phyloP scores from a whole-genome alignment of 2,797 vertebrate genomes.

The Syngnathus rostellatus region DNA sequence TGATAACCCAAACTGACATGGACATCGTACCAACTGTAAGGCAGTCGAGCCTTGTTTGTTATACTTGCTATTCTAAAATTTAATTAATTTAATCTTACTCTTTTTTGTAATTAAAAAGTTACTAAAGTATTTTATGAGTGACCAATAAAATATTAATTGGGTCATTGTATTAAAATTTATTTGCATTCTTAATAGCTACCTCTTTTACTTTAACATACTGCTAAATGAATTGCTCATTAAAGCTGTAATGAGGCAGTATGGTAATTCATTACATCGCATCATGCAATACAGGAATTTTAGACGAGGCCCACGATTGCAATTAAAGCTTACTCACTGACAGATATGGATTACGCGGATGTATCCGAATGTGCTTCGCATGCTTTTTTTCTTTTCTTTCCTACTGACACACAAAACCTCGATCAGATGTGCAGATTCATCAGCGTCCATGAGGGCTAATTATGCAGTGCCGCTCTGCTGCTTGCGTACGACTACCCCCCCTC shows the following conservation, averaged over 20 bases:
- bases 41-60: not conserved
- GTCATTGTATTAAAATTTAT: not conserved
- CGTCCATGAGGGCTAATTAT: slow-evolving; percentile 36
- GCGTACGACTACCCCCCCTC: slow-evolving; percentile 16
- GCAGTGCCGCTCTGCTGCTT: slow-evolving; percentile 2
- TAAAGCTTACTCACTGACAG: not conserved
- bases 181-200: not conserved
- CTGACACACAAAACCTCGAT: slow-evolving; percentile 21
- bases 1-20: not conserved
- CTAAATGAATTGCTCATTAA: not conserved
- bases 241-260: not conserved
- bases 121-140: not conserved
- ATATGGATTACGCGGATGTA: not conserved
- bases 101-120: not conserved
- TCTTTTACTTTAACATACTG: not conserved
- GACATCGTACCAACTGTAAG: not conserved
- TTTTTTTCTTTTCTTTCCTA: slow-evolving; percentile 5
- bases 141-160: not conserved
- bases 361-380: not conserved
- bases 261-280: not conserved
- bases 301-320: not conserved
- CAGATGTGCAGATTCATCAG: slow-evolving; percentile 44
- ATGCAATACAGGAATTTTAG: not conserved
- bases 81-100: not conserved
- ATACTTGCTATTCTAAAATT: not conserved